Evolutionary conservation across 2,113 vertebrate species (phyloP).

Genomic region (Aegithalos caudatus): DNA sequence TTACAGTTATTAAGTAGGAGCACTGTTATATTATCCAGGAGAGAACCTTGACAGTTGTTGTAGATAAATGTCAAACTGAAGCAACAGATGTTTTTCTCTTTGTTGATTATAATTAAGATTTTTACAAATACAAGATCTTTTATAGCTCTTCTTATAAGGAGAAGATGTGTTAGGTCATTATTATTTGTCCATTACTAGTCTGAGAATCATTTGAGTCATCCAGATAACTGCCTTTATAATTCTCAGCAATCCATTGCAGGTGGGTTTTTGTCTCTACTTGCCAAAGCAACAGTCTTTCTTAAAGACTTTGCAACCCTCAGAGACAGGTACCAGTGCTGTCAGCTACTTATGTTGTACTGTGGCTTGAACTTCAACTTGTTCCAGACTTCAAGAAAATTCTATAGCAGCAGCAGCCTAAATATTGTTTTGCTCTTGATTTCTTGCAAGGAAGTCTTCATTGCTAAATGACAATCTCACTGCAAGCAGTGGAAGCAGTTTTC

Average conservation of each 20-base stretch:
- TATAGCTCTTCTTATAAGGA: neutral
- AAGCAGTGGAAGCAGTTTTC: neutral
- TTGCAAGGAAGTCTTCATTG: neutral
- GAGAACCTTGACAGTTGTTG: neutral
- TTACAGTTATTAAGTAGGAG: constrained; percentile 20
- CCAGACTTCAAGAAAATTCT: neutral
- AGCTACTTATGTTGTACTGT: neutral
- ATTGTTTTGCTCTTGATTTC: neutral
- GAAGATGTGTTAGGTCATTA: neutral
- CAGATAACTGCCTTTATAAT: neutral
- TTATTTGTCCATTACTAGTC: neutral
- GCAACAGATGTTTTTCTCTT: neutral
- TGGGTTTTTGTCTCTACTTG: neutral
- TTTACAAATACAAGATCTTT: constrained; percentile 1
- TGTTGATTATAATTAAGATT: neutral
- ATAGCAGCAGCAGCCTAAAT: neutral
- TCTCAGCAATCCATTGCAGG: neutral
- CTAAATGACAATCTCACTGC: neutral
- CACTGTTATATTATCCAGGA: neutral
- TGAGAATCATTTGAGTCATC: neutral
- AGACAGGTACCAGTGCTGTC: neutral
- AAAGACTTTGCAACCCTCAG: neutral
- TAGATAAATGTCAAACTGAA: neutral
- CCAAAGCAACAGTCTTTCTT: neutral
- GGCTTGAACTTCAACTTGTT: neutral